Base-by-base conservation (phyloP, 2,113 vertebrate species). In the Apteryx mantelli region DNA sequence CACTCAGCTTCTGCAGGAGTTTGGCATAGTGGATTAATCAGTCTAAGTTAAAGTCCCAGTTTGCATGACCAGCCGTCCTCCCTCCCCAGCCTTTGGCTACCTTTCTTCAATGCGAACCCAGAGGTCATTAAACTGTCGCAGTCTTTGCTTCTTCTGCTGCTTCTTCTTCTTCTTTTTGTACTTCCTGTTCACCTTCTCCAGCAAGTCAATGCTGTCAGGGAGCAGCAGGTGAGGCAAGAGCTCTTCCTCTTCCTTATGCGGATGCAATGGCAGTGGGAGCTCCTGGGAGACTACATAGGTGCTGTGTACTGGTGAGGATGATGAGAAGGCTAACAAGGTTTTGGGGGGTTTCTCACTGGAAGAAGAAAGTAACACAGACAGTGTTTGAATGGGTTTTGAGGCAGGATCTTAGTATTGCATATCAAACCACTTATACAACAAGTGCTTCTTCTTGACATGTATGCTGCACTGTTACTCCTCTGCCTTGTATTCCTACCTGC, bases 51-150 rank as follows among this genome's bases (percentile, higher is more conserved):
- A 89, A 60, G 40, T 24, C 34, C 7, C 30, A 68, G 36, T 16
- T 11, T 84, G 18, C 22, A 48, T 13, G 22, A 60, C 24, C 73
- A 81, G 30, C 26, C 16, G 38, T 25, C 15, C 26, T 64, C 55
- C 55, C 36, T 66, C 32, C 73, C 74, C 34, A 89, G 22, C 26
- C 3, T 0, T 56, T 52, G 58, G n/a, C 95, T 95, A 99, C 98
- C 99, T 99, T 90, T 98, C 98, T 91, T 99, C 98, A 55, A 99
- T 97, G 76, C 98, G 97, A 90, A 99, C 98, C 98, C 99, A 99
- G 63, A 99, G 98, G 92, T 99, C 98, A 0, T 98, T 99, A 82
- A 99, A 99, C 93, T 99, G 98, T 7, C 98, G 84, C 61, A 98
- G 97, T 13, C 97, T 88, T 91, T 98, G 98, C 56, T 98, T 99